These are phyloP conservation scores for Phylloscopus whistleri DNA, from an alignment of 2,113 vertebrate species.

Conservation along the genomic window DNA sequence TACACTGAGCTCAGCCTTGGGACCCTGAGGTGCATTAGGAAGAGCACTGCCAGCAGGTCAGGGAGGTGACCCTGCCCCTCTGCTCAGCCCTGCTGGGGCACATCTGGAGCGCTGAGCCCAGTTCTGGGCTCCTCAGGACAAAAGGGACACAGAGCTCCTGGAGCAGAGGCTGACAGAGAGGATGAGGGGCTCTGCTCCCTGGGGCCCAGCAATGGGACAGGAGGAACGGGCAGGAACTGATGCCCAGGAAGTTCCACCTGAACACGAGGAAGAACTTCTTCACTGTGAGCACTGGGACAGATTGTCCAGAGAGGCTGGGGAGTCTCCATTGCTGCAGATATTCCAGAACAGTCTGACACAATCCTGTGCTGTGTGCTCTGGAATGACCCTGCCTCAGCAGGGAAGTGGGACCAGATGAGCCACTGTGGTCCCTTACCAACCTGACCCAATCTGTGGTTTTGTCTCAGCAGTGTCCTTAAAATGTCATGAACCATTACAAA, in stretches of 20 bases:
- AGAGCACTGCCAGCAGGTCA: background rate
- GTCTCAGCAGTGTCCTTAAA: background rate
- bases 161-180: background rate
- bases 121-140: background rate
- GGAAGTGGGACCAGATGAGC: background rate
- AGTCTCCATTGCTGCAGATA: background rate
- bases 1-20: background rate
- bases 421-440: background rate
- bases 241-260: background rate
- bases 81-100: background rate
- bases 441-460: background rate
- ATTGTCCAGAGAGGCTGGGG: background rate
- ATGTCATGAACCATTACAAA: background rate
- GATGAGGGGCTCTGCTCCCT: background rate
- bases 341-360: background rate
- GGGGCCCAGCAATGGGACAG: background rate
- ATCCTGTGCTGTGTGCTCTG: background rate
- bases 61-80: background rate
- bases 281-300: background rate
- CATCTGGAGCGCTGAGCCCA: background rate
- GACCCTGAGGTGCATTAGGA: background rate
- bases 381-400: background rate
- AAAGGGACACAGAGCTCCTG: background rate
- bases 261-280: background rate
- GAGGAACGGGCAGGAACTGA: background rate